Base-by-base conservation (phyloP, 1,140 invertebrate genomes). In the Phymastichus coffea region DNA sequence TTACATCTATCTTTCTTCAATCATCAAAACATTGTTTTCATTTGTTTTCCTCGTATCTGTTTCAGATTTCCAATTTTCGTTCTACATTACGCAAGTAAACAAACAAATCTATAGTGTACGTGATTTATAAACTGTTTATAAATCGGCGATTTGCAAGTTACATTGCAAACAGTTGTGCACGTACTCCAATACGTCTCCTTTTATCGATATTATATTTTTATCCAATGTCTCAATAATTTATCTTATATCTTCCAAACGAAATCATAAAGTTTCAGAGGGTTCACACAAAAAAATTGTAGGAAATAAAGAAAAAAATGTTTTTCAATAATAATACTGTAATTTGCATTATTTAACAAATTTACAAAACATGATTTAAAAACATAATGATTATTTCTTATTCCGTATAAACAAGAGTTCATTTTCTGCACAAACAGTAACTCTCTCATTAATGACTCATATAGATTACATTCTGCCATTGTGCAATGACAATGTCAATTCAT, bases 1-100 rank as follows among this genome's bases (percentile, higher is more conserved):
- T 47, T 47, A 15, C 22, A 47, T 25, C 19, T 15, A 48, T 37
- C 25, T 35, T 44, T 47, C 7, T 30, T 25, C 30, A 9, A 6
- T 25, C n/a, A n/a, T n/a, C 30, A 40, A 53, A 8, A 47, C 41
- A 28, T 44, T 35, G 15, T n/a, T 35, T 35, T n/a, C 1, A 55
- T 35, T n/a, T 23, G 6, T 23, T 25, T 43, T 44, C 30, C 25
- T 25, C 9, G n/a, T 23, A 17, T 26, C 7, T 48, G 38, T 28
- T 23, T 48, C 20, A 10, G 10, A 26, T 26, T 66, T 58, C 66
- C 64, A 68, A 52, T 68, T 55, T 68, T 64, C n/a, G n/a, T n/a
- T 65, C 58, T 23, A 15, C n/a, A 43, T 22, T 43, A 43, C 38
- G 14, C 44, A 20, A 56, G 14, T 35, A 46, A 48, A 49, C 48